Evolutionary conservation across 2,797 vertebrate genomes (phyloP), one percentile per base, ranked within the genome.

Genomic region (Thripadectes ignobilis): DNA sequence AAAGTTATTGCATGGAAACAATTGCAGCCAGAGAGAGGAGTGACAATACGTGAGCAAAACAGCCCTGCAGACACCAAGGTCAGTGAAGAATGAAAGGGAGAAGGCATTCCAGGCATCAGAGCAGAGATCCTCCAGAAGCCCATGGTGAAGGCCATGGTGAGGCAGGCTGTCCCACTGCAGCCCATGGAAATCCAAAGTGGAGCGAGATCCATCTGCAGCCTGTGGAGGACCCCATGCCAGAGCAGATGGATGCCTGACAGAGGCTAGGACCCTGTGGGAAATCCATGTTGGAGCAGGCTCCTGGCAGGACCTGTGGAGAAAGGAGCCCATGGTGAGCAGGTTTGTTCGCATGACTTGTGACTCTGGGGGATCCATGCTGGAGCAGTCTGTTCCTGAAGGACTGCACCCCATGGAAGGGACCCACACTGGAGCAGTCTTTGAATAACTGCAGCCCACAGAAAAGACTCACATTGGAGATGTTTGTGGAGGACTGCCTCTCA

Each of bases 121-220:
- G n/a, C 58, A 39, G 52, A 61, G 62, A 43, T 43, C 75, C 23
- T 7, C 19, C 65, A 72, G 61, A 55, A 74, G 55, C 6, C 14
- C 0, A 0, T 52, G n/a, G 38, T n/a, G 38, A 41, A 75, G 39
- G 4, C 22, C 34, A 4, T 38, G 30, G 59, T n/a, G 59, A 58
- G 7, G 15, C 26, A 66, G 19, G 16, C n/a, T 75, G 26, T 54
- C 21, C 26, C 10, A 13, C 14, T 55, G 38, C 9, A 62, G 36
- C 21, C 10, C 7, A 1, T 1, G 27, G 20, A 55, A 17, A 3
- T 2, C 2, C 3, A n/a, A 0, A 0, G 29, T 20, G 26, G 5
- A 51, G 45, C 12, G 12, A 81, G 12, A 48, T 19, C 16, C 49
- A 12, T 4, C 24, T 54, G n/a, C 4, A 15, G 32, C 19, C 27